phyloP scores from a whole-genome alignment of 2,888 invertebrate genomes.

The Sminthurinus aureus region DNA sequence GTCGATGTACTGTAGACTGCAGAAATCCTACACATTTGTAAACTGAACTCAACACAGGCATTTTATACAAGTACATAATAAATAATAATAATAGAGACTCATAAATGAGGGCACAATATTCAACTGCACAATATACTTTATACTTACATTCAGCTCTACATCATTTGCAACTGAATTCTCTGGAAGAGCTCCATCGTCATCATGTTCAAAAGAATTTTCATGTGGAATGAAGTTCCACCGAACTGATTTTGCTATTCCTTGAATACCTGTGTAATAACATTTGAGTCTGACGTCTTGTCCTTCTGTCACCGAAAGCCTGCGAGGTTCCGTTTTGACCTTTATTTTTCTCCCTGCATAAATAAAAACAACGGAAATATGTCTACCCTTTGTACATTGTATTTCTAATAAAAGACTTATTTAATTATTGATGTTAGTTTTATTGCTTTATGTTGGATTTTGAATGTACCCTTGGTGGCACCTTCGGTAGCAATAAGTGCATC shows the following conservation, averaged over 20 bases:
- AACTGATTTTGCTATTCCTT: background rate
- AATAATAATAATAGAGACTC: too few species aligned
- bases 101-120: too few species aligned
- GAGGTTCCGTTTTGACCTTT: background rate
- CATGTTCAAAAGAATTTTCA: background rate
- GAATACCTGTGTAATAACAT: constrained; percentile 10
- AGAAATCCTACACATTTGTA: too few species aligned
- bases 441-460: background rate
- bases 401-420: too few species aligned
- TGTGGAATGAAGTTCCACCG: background rate
- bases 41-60: too few species aligned
- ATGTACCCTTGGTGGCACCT: background rate
- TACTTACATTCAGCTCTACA: too few species aligned
- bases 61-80: too few species aligned
- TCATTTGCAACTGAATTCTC: background rate
- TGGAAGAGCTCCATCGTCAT: background rate
- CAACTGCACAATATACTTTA: too few species aligned
- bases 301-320: background rate
- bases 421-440: too few species aligned
- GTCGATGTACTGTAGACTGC: background rate
- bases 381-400: too few species aligned
- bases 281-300: constrained; percentile 4
- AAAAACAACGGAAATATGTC: background rate
- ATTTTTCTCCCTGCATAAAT: background rate
- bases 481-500: background rate